Conservation (phyloP, 2,113 vertebrate genomes). For the Tachysurus fulvidraco region DNA sequence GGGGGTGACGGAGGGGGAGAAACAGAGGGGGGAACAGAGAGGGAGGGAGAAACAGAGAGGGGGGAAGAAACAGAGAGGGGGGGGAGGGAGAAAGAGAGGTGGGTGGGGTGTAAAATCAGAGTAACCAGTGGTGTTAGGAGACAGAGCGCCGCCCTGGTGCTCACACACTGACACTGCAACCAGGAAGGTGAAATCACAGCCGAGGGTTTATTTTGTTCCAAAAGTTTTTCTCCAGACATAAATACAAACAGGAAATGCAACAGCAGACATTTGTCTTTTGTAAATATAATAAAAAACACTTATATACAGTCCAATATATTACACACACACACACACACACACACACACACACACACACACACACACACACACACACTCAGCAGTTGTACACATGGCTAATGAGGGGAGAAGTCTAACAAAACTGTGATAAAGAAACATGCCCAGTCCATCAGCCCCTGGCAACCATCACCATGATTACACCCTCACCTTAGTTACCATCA, state of each 20-base stretch:
- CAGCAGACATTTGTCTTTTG: constrained; percentile 58
- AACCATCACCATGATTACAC: constrained; percentile 8
- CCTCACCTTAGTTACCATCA: background rate
- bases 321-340: constrained; percentile 60
- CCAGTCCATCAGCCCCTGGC: background rate
- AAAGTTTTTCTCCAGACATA: constrained; percentile 37
- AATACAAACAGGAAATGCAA: constrained; percentile 65
- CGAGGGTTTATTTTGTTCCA: constrained; percentile 34
- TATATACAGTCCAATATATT: constrained; percentile 67
- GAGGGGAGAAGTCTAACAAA: constrained; percentile 50
- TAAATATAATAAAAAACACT: constrained; percentile 70
- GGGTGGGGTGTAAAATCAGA: background rate
- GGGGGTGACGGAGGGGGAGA: too few species aligned
- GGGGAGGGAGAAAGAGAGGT: too few species aligned
- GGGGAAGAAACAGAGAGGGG: too few species aligned
- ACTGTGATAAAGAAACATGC: constrained; percentile 35
- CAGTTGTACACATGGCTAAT: constrained; percentile 64
- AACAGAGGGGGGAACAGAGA: too few species aligned
- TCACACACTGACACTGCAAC: background rate
- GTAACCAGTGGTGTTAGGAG: background rate
- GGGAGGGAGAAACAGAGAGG: too few species aligned
- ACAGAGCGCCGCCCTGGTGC: constrained; percentile 31
- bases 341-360: constrained; percentile 49
- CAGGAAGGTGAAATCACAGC: constrained; percentile 31
- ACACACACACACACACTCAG: constrained; percentile 60